Percentiles rank a stretch among this genome's conserved stretches.
These are phyloP conservation scores for Luehdorfia chinensis DNA, from an alignment of 1,140 invertebrate species.

Conservation along the genomic window DNA sequence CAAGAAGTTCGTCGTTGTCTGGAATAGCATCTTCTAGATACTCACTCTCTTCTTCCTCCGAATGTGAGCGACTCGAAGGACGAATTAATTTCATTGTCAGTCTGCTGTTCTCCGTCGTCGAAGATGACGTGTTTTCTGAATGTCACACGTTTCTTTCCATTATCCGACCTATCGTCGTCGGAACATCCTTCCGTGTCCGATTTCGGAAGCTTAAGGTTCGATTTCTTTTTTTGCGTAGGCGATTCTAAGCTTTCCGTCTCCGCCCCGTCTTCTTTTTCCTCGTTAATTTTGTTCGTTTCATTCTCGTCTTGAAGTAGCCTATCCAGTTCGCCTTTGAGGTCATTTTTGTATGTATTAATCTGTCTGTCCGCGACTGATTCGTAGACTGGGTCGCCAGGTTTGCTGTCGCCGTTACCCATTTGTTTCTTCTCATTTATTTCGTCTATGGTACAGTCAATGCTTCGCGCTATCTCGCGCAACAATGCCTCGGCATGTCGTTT, in stretches of 20 bases:
- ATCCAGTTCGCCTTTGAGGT: slow-evolving; percentile 51
- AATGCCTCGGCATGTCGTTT: slow-evolving; percentile 57
- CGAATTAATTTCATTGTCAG: slow-evolving; percentile 59
- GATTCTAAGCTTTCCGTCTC: slow-evolving; percentile 34
- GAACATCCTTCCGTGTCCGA: slow-evolving; percentile 61
- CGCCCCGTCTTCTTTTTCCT: slow-evolving; percentile 24
- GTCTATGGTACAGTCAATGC: slow-evolving; percentile 61
- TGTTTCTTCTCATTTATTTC: slow-evolving; percentile 42
- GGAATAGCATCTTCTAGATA: slow-evolving; percentile 54
- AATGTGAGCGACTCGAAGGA: slow-evolving; percentile 67
- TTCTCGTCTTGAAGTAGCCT: slow-evolving; percentile 40
- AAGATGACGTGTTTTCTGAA: slow-evolving; percentile 65
- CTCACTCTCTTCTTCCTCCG: slow-evolving; percentile 53
- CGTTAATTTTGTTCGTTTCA: slow-evolving; percentile 19
- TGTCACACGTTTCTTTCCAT: slow-evolving; percentile 59
- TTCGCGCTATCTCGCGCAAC: slow-evolving; percentile 56
- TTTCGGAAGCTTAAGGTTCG: slow-evolving; percentile 62
- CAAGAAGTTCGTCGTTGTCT: slow-evolving; percentile 50
- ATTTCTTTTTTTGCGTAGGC: slow-evolving; percentile 45
- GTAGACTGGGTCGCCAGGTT: slow-evolving; percentile 35
- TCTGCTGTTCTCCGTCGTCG: slow-evolving; percentile 67
- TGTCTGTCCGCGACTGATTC: slow-evolving; percentile 36
- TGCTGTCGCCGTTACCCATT: slow-evolving; percentile 61
- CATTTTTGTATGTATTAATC: slow-evolving; percentile 46
- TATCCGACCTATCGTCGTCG: slow-evolving; percentile 64